Percentiles rank a stretch among this genome's conserved stretches.
phyloP scores from a whole-genome alignment of 1,140 invertebrate genomes.

The Papilio aristodemus region DNA sequence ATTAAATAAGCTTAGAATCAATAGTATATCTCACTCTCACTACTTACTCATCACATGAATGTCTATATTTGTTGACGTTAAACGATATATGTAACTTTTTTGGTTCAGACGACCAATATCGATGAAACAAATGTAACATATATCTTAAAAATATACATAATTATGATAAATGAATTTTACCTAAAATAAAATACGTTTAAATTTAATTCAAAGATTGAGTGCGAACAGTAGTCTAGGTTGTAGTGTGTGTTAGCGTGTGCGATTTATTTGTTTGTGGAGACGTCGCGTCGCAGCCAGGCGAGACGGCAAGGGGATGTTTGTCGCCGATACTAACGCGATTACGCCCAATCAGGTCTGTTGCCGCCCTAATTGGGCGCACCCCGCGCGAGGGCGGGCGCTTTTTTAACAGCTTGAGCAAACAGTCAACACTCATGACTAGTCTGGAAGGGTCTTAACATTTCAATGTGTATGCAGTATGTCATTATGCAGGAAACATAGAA shows the following conservation, averaged over 20 bases:
- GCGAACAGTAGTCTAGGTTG: neutral
- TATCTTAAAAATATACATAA: no score
- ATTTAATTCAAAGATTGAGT: no score
- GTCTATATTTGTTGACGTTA: no score
- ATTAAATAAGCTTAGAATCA: no score
- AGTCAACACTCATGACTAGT: slow-evolving; percentile 38
- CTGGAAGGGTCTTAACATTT: neutral
- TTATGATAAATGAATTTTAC: no score
- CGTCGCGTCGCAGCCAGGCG: slow-evolving; percentile 29
- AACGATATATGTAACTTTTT: no score
- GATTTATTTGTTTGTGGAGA: neutral
- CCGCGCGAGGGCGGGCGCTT: slow-evolving; percentile 68
- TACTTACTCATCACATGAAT: no score
- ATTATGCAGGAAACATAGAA: neutral
- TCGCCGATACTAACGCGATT: slow-evolving; percentile 75
- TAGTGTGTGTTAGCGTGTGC: neutral
- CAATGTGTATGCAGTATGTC: neutral
- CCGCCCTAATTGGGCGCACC: slow-evolving; percentile 74
- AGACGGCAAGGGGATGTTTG: slow-evolving; percentile 51
- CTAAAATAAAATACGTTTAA: no score
- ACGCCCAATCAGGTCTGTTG: slow-evolving; percentile 76
- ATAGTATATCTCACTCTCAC: no score
- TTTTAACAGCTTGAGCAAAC: slow-evolving; percentile 76
- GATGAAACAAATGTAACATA: no score
- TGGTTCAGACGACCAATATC: no score